phyloP scores from a whole-genome alignment of 2,113 vertebrate genomes.

The Ammodytes dubius region DNA sequence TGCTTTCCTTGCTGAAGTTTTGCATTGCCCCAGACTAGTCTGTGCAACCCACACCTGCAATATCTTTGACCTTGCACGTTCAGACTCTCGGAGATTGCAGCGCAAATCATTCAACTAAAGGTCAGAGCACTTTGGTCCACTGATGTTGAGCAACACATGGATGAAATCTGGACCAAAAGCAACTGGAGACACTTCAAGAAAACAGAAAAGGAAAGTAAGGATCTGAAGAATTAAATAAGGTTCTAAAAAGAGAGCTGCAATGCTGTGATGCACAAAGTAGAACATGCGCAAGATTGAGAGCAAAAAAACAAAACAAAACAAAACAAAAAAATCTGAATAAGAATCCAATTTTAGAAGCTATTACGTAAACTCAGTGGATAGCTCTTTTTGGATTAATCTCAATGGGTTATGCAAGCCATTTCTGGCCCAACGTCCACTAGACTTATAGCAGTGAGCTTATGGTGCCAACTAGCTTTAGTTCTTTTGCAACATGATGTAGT shows the following conservation, averaged over 20 bases:
- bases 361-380: constrained; percentile 44
- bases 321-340: constrained; percentile 43
- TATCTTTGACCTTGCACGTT: not conserved
- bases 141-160: constrained; percentile 2
- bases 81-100: not conserved
- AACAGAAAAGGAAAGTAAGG: not conserved
- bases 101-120: constrained; percentile 9
- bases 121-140: not conserved
- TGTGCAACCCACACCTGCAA: not conserved
- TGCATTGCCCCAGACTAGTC: not conserved
- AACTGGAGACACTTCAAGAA: not conserved
- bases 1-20: not conserved
- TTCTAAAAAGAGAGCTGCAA: not conserved
- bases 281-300: not conserved
- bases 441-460: constrained; percentile 64
- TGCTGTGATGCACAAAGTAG: not conserved
- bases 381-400: constrained; percentile 68
- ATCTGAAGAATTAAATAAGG: not conserved
- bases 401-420: constrained; percentile 61
- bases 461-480: constrained; percentile 59
- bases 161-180: not conserved
- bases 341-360: constrained; percentile 43
- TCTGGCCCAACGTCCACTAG: constrained; percentile 22
- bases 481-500: constrained; percentile 14
- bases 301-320: constrained; percentile 28